Percentiles rank a stretch among this genome's conserved stretches.
Conservation (phyloP, 2,888 invertebrate species). For the Dascillus cervinus region DNA sequence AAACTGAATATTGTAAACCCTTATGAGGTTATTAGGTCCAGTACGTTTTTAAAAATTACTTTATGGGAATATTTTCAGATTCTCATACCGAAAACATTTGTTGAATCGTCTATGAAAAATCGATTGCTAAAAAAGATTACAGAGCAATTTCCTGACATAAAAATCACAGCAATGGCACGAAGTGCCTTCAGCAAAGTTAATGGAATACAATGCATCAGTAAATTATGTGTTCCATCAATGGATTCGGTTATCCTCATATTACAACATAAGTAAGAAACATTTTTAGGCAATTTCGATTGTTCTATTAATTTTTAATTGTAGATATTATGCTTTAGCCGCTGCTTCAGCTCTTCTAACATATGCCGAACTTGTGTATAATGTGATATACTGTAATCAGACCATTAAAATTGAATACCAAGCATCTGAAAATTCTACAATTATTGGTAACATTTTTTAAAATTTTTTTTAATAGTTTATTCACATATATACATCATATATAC, state of each 20-base stretch:
- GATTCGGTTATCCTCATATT: conserved; percentile 57
- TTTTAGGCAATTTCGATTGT: conserved; percentile 19
- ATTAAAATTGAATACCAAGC: conserved; percentile 76
- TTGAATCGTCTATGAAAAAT: conserved; percentile 51
- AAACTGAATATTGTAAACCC: conserved; percentile 79
- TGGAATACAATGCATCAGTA: conserved; percentile 65
- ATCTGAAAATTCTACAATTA: conserved; percentile 71
- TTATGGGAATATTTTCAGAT: conserved; percentile 47
- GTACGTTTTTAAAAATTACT: conserved; percentile 10
- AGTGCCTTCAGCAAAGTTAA: conserved; percentile 69
- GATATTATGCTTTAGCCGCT: conserved; percentile 80
- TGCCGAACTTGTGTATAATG: conserved; percentile 69
- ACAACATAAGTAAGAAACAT: conserved; percentile 52
- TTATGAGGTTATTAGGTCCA: conserved; percentile 48
- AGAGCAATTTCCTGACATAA: conserved; percentile 52
- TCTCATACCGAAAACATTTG: conserved; percentile 69
- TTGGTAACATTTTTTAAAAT: conserved; percentile 55
- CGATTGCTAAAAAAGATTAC: conserved; percentile 54
- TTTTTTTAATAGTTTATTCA: too few species aligned
- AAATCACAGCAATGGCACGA: conserved; percentile 63
- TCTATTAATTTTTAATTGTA: conserved; percentile 33
- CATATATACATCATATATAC: too few species aligned
- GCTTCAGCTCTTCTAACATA: conserved; percentile 80
- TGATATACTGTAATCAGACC: conserved; percentile 66
- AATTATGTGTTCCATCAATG: conserved; percentile 64